A percentile compares a stretch with the other conserved stretches of the same genome.
Evolutionary conservation across 1,140 invertebrate genomes (phyloP).

Genomic region (Zeugodacus cucurbitae): DNA sequence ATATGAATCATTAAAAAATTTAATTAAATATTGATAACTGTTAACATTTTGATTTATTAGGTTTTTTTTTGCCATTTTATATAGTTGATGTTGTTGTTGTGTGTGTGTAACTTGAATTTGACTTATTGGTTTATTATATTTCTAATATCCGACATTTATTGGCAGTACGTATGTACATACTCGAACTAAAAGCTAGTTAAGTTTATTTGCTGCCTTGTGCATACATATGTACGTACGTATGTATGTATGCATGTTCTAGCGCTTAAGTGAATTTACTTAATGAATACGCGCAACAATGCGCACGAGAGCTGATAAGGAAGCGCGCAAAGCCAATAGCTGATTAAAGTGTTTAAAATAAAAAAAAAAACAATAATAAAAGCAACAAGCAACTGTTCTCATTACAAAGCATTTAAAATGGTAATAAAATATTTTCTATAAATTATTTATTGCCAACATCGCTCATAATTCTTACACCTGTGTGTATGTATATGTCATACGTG

Average conservation of each 20-base stretch:
- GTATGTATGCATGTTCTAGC: not conserved
- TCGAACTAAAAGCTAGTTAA: not conserved
- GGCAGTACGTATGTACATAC: not conserved
- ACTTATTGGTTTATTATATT: not conserved
- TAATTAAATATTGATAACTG: not conserved
- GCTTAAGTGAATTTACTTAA: not conserved
- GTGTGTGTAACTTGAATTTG: not conserved
- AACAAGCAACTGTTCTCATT: not conserved
- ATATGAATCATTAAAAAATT: not conserved
- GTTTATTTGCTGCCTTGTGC: not conserved
- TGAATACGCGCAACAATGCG: not conserved
- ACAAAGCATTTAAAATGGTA: not conserved
- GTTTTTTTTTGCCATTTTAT: too few relatives aligned
- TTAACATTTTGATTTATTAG: not conserved
- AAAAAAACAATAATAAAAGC: not conserved
- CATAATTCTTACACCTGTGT: not conserved
- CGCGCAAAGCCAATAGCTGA: not conserved
- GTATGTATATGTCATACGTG: not conserved
- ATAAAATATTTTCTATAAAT: not conserved
- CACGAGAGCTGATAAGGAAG: conserved; percentile 6
- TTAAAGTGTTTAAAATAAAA: not conserved
- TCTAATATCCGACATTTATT: not conserved
- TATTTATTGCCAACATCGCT: not conserved
- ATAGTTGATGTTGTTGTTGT: not conserved
- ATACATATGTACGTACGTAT: not conserved